Base-by-base conservation (phyloP, 2,797 vertebrate species). In the Rhinophrynus dorsalis region DNA sequence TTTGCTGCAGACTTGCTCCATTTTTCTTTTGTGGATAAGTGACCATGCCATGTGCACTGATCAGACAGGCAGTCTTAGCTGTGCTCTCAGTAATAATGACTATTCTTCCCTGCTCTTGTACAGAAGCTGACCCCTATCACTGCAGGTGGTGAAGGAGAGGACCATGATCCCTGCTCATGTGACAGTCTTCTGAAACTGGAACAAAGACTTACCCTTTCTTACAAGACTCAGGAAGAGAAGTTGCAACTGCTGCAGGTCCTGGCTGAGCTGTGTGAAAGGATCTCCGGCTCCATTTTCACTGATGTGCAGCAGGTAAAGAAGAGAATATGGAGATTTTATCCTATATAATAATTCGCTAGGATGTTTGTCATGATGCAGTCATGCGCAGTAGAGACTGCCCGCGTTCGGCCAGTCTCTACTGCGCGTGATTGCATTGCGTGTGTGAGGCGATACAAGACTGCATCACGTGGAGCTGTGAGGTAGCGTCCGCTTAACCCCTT, bases 221-320 rank as follows among this genome's bases (percentile, higher is more conserved):
- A 74, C 0, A 75, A 77, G 2, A 56, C 35, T n/a, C 83, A 67
- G 26, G 80, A 78, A 23, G 89, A 76, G 79, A 89, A 79, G 71
- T 82, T 98, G 30, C 81, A 83, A 58, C 66, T 95, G 26, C 87
- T 99, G 21, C 96, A 97, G 77, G 84, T 93, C 2, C 67, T 97
- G 80, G 93, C 94, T 1, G 58, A 88, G 0, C 83, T 97, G 81
- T 94, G 94, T 0, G 94, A 97, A 80, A 86, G 73, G 8, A 68
- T 96, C 74, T 91, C 93, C 0, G 91, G 94, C 61, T 84, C 89
- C 0, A 80, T 91, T 64, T 90, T 99, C 68, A 92, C 88, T 12
- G 91, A 93, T 38, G 63, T 90, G 40, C 79, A 76, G 26, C 96
- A 98, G 95, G 97, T 98, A 47, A 79, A 89, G 79, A 0, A 48